Evolutionary conservation across 2,113 vertebrate genomes (phyloP).

Genomic region (Grus americana): DNA sequence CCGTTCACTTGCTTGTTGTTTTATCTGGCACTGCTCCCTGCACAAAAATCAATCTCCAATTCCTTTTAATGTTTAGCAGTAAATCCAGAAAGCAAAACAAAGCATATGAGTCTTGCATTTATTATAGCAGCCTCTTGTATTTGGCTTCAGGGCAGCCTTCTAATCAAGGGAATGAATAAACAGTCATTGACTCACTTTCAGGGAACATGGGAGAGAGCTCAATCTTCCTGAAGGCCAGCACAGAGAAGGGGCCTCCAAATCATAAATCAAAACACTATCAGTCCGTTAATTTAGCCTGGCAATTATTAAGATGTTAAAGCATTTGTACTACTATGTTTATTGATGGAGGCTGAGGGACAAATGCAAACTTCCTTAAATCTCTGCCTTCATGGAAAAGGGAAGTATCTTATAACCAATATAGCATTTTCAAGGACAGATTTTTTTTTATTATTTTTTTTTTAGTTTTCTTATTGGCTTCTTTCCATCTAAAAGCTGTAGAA

Average conservation of each 20-base stretch:
- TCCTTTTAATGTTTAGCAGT: constrained; percentile 75
- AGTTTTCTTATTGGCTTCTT: background rate
- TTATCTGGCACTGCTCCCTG: constrained; percentile 72
- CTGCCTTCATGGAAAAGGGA: background rate
- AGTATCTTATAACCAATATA: background rate
- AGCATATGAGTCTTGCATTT: constrained; percentile 68
- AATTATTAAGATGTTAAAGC: constrained; percentile 73
- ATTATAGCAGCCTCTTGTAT: constrained; percentile 67
- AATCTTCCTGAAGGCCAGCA: constrained; percentile 65
- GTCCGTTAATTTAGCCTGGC: constrained; percentile 59
- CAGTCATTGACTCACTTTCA: constrained; percentile 73
- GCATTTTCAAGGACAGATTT: background rate
- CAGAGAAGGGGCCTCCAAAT: constrained; percentile 53
- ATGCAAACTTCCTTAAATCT: constrained; percentile 11
- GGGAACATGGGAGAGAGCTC: constrained; percentile 59
- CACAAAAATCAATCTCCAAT: constrained; percentile 76
- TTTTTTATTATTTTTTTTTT: background rate
- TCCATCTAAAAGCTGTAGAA: background rate
- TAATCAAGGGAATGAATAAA: constrained; percentile 77
- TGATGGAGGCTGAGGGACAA: constrained; percentile 21
- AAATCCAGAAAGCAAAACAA: constrained; percentile 77
- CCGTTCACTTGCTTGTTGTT: constrained; percentile 52
- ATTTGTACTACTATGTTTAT: constrained; percentile 52
- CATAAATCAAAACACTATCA: constrained; percentile 70
- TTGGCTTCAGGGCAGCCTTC: constrained; percentile 74